Percentiles rank a stretch among this genome's conserved stretches.
These are phyloP conservation scores for Antitype chi DNA, from an alignment of 2,888 invertebrate genomes.

Conservation along the genomic window DNA sequence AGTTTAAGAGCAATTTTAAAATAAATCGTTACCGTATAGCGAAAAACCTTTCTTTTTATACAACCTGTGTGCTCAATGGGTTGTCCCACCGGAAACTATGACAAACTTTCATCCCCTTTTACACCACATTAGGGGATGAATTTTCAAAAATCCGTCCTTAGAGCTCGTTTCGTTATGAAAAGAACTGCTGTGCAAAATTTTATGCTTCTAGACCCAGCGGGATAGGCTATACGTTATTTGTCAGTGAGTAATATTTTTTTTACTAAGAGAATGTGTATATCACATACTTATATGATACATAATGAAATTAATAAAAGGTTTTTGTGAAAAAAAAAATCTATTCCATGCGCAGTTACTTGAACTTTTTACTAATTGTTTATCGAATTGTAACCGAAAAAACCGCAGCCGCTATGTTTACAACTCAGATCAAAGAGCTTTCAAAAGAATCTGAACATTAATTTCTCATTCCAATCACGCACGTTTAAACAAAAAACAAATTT, in stretches of 20 bases:
- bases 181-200: neutral
- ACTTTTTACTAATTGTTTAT: neutral
- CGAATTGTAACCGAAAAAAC: neutral
- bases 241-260: neutral
- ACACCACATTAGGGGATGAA: neutral
- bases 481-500: conserved; percentile 52
- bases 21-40: too few species aligned
- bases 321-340: neutral
- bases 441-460: conserved; percentile 26
- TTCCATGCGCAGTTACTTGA: neutral
- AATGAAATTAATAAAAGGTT: too few species aligned
- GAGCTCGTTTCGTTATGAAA: neutral
- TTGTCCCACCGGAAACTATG: neutral
- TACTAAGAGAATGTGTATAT: too few species aligned
- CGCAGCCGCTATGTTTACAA: neutral
- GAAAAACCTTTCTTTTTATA: neutral
- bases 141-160: neutral
- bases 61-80: neutral
- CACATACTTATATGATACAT: neutral
- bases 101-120: neutral
- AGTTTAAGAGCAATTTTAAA: too few species aligned
- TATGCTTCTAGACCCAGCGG: too few species aligned
- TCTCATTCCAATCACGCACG: conserved; percentile 25
- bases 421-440: neutral
- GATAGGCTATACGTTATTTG: too few species aligned